Conservation (phyloP, 2,113 vertebrate genomes). For the Melospiza georgiana region DNA sequence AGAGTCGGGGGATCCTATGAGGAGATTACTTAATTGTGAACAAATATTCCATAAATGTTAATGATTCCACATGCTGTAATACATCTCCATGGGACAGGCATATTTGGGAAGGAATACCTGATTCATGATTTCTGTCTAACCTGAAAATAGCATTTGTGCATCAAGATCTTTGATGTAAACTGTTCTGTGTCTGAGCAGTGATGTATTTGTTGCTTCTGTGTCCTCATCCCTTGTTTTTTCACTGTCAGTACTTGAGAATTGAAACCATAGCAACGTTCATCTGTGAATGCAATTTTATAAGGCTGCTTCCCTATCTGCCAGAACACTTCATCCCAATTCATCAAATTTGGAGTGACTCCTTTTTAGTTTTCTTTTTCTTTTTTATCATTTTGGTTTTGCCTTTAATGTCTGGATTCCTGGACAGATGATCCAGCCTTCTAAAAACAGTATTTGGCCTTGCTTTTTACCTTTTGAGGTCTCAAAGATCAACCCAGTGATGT, state of each 20-base stretch:
- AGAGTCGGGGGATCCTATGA: neutral
- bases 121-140: neutral
- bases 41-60: neutral
- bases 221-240: conserved; percentile 34
- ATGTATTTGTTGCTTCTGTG: conserved; percentile 45
- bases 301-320: conserved; percentile 26
- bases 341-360: neutral
- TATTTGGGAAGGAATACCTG: neutral
- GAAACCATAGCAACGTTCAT: conserved; percentile 63
- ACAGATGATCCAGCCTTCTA: neutral
- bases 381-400: neutral
- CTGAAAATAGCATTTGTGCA: neutral
- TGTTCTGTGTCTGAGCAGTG: neutral
- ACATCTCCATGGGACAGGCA: neutral
- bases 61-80: neutral
- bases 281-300: conserved; percentile 44
- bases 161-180: neutral
- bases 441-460: neutral
- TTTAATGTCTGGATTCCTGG: neutral
- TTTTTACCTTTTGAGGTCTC: neutral
- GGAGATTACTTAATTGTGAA: conserved; percentile 1
- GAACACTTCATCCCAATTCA: conserved; percentile 26
- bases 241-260: conserved; percentile 47
- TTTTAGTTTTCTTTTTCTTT: neutral
- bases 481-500: neutral